phyloP scores from a whole-genome alignment of 2,797 vertebrate genomes.

The Pantherophis alleghaniensis region DNA sequence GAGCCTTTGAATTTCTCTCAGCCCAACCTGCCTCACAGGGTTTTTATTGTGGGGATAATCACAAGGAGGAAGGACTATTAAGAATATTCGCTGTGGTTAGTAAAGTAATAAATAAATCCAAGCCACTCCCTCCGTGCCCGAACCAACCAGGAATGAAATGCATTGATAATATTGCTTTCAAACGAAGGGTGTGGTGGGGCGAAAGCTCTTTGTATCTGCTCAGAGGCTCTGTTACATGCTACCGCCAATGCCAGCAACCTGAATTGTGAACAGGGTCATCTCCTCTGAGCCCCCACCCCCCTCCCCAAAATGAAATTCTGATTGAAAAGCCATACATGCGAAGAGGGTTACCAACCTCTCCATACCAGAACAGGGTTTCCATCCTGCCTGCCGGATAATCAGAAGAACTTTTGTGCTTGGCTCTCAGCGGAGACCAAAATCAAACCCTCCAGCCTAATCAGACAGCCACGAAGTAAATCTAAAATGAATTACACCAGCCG shows the following conservation, averaged over 20 bases:
- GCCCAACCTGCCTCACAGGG: no score
- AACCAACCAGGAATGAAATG: background rate
- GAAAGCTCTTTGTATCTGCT: background rate
- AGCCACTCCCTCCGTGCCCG: background rate
- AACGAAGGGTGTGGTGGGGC: background rate
- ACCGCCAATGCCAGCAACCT: background rate
- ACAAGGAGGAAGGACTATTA: background rate
- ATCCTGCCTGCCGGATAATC: background rate
- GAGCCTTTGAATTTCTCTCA: background rate
- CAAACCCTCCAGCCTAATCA: background rate
- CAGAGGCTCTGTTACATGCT: background rate
- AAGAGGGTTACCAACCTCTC: background rate
- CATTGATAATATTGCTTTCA: background rate
- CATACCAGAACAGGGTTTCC: background rate
- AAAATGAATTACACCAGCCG: background rate
- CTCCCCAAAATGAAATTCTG: background rate
- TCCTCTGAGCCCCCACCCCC: background rate
- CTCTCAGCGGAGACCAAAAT: background rate
- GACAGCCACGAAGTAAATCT: background rate
- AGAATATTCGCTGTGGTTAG: background rate
- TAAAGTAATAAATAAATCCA: background rate
- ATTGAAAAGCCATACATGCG: background rate
- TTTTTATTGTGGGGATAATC: background rate
- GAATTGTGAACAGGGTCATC: background rate
- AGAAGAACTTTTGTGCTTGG: background rate